Base-by-base conservation (phyloP, 2,888 invertebrate genomes). In the Sisyra terminalis region DNA sequence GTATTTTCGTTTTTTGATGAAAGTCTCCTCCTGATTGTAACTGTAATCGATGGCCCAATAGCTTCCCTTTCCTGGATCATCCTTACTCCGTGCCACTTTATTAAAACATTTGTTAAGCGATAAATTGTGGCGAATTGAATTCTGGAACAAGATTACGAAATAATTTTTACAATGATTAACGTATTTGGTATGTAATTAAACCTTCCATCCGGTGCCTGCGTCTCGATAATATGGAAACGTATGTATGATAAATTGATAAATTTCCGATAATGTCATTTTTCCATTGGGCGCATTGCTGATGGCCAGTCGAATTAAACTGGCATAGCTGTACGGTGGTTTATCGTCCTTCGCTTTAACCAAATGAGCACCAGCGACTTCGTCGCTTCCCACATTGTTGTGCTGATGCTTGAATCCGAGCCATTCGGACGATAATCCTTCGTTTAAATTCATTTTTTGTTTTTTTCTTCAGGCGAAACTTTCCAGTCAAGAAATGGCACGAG, bases 191-290 rank as follows among this genome's bases (percentile, higher is more conserved):
- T 11, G 39, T 34, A 46, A 32, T 51, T 63, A 62, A 55, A 79
- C 79, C 73, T 78, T 80, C 79, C 79, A 79, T 2, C 78, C 78
- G 45, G 70, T 69, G 1, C 75, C 75, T 18, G 77, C 77, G 52
- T 76, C 73, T 56, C 73, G 71, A 55, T 78, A 80, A 56, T 76
- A 80, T 0, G 77, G 75, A 58, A 78, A 80, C 50, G 77, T 73
- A 48, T 76, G 75, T 52, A 73, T 74, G 37, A 80, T 79, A 65
- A 78, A 79, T 50, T 75, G 72, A 57, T 80, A 80, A 50, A 80
- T 79, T 58, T 80, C 78, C 50, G 75, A 75, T 29, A 80, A 63
- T 2, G 79, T 80, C 78, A 79, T 78, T 64, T 76, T 76, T 50
- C 77, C 74, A 53, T 70, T 72, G 2, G 70, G 64, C 2, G 75